These are phyloP conservation scores for Thymelicus sylvestris DNA, from an alignment of 2,888 invertebrate species.

Conservation along the genomic window DNA sequence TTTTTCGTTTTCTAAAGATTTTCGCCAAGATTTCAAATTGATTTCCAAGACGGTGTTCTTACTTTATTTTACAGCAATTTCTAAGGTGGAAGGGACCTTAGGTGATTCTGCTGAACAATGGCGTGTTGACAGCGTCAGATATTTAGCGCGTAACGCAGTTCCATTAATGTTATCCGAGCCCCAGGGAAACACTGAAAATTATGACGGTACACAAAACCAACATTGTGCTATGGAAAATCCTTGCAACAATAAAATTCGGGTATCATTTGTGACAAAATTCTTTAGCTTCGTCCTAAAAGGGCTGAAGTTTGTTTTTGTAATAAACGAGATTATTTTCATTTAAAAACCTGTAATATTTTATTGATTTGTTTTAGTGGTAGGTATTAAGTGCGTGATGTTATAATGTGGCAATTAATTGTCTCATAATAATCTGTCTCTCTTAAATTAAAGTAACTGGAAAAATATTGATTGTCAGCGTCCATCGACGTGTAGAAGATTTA, in stretches of 20 bases:
- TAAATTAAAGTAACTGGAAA: no score
- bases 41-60: neutral
- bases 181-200: slow-evolving; percentile 42
- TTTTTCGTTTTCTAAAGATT: no score
- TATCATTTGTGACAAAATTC: slow-evolving; percentile 37
- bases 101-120: slow-evolving; percentile 40
- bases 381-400: no score
- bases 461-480: no score
- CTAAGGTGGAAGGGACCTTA: slow-evolving; percentile 35
- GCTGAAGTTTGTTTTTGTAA: neutral
- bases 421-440: no score
- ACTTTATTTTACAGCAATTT: slow-evolving; percentile 7
- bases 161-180: slow-evolving; percentile 47
- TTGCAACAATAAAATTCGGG: slow-evolving; percentile 20
- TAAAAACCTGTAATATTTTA: no score
- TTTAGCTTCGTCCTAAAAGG: slow-evolving; percentile 20
- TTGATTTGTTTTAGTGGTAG: no score
- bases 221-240: slow-evolving; percentile 20
- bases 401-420: no score
- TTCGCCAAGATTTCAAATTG: neutral
- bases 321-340: neutral
- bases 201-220: slow-evolving; percentile 21
- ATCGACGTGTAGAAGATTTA: no score
- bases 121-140: slow-evolving; percentile 37
- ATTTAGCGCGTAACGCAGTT: slow-evolving; percentile 40